Base-by-base conservation (phyloP, 2,888 invertebrate genomes). In the Phorcus lineatus region DNA sequence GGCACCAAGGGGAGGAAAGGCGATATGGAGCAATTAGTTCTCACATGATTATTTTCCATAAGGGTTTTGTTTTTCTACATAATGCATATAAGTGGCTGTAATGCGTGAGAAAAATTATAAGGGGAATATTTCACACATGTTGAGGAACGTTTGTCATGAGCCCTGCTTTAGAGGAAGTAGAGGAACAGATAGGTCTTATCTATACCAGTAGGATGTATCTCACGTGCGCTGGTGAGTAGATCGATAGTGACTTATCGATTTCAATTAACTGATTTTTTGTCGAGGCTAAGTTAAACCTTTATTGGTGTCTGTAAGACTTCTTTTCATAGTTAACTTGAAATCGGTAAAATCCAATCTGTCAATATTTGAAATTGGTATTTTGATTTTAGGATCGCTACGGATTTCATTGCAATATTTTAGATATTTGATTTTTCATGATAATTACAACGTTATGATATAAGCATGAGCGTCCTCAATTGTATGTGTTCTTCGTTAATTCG, bases 51-150 rank as follows among this genome's bases (percentile, higher is more conserved):
- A 77, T 80, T 76, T 67, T 66, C 70, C 77, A 77, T 77, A 54
- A 62, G 77, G 74, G 80, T 77, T 67, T 74, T 70, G 77, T 55
- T 79, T 79, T 79, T 79, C 79, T 79, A 79, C 74, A 57, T 79
- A 74, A 79, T 79, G 79, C 79, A 79, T 79, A 79, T 79, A 79
- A 78, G 74, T 67, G 70, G 19, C 74, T 24, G 74, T 79, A 76
- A 76, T 76, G 53, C 76, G 67, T 74, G 55, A 74, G 52, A 74
- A 79, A 74, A 79, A 74, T 79, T 79, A 74, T 67, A 54, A 79
- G 67, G 22, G 54, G 54, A 79, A 19, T 19, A 52, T 57, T 70
- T 74, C 31, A 79, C 79, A 31, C 70, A 70, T 40, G 70, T 36
- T 54, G 70, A 66, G 55, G 54, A 62, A 28, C 9, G 40, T 40